Base-by-base conservation (phyloP, 2,888 invertebrate species). In the Acleris cristana region DNA sequence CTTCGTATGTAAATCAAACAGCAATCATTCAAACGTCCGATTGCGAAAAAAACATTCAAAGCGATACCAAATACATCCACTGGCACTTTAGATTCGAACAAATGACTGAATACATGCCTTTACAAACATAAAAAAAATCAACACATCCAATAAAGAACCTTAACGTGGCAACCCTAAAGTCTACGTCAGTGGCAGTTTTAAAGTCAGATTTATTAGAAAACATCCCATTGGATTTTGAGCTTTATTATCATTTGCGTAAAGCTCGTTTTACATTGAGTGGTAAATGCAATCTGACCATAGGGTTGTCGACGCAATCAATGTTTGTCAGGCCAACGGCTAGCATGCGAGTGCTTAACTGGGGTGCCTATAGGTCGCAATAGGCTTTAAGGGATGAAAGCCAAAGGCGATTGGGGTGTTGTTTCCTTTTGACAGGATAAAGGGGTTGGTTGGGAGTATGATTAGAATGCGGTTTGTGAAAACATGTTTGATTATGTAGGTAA, bases 21-120 rank as follows among this genome's bases (percentile, higher is more conserved):
- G 21, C 65, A 56, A 56, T 61, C 61, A 55, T 61, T 61, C 61
- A 56, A 75, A 81, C 81, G 83, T 77, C 76, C 76, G 78, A 76
- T 77, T 77, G 77, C 74, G 79, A 78, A 75, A 72, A 84, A 85
- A 87, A 83, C 80, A 81, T 79, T 73, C 80, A 77, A 77, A 76
- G 82, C 87, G 86, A 86, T 86, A 87, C 82, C 81, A 76, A 78
- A 76, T 71, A 72, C 74, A 79, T 79, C 86, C 84, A 83, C 80
- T 73, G 74, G 84, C 79, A 77, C 75, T 82, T 78, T 77, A 77
- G 74, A 75, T 58, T 77, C 74, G 73, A 73, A 75, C 76, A 79
- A 78, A 79, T 76, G 72, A 61, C 61, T 62, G 61, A 56, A 65
- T 66, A 75, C 76, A 74, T 72, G 72, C 73, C 69, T 54, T 67